These are phyloP conservation scores for Miichthys miiuy DNA, from an alignment of 2,797 vertebrate species.

Conservation along the genomic window DNA sequence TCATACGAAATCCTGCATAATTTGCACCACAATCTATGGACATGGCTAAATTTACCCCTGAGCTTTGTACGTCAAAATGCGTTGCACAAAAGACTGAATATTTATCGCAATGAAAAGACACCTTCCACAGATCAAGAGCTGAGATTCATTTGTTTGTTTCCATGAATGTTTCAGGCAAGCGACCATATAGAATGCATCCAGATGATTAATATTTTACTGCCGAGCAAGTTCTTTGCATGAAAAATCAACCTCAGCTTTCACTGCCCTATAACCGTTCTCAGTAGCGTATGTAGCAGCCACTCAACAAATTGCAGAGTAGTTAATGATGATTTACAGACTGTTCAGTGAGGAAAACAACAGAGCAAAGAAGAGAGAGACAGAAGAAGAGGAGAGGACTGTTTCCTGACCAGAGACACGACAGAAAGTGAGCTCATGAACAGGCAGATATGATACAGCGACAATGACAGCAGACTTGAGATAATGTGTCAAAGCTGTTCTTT, in stretches of 20 bases:
- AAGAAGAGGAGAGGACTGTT: background rate
- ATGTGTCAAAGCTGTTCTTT: conserved; percentile 41
- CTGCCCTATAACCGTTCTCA: conserved; percentile 4
- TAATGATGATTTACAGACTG: conserved; percentile 47
- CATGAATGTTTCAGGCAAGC: conserved; percentile 37
- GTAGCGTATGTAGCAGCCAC: conserved; percentile 11
- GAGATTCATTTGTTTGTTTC: background rate
- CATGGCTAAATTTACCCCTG: conserved; percentile 14
- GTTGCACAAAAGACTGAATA: background rate
- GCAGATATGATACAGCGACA: conserved; percentile 19
- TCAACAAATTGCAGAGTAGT: conserved; percentile 50
- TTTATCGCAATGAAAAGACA: background rate
- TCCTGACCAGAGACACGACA: conserved; percentile 1
- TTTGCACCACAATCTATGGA: conserved; percentile 40
- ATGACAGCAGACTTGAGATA: conserved; percentile 18
- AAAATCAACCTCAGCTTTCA: conserved; percentile 44
- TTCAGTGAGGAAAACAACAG: background rate
- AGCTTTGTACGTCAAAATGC: conserved; percentile 17
- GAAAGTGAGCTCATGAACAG: conserved; percentile 16
- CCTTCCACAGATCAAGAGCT: background rate
- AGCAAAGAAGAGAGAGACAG: background rate
- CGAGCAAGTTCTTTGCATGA: conserved; percentile 39
- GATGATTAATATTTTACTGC: conserved; percentile 59
- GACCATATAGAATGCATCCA: conserved; percentile 24
- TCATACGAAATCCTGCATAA: conserved; percentile 46